A percentile compares a stretch with the other conserved stretches of the same genome.
These are phyloP conservation scores for Nephrotoma appendiculata DNA, from an alignment of 2,888 invertebrate species.

Conservation along the genomic window DNA sequence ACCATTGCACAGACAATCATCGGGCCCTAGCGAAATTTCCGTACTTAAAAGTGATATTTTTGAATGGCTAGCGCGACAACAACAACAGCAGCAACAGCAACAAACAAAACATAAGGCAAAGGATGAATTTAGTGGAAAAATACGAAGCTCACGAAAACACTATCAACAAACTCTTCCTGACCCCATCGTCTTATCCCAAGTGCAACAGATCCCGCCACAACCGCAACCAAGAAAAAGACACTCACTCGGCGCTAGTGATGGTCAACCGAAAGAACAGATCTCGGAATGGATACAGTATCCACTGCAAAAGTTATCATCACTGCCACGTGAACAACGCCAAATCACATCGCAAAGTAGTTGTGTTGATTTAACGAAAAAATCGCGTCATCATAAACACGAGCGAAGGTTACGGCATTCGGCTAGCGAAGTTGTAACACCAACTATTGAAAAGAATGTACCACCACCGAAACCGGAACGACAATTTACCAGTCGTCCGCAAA, in stretches of 20 bases:
- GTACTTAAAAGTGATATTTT: constrained; percentile 30
- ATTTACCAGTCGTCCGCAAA: background rate
- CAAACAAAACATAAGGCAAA: constrained; percentile 14
- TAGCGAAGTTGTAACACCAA: constrained; percentile 26
- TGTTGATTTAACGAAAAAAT: constrained; percentile 16
- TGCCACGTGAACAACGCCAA: constrained; percentile 20
- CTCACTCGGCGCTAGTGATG: constrained; percentile 28
- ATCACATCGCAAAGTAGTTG: constrained; percentile 16
- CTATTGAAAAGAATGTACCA: constrained; percentile 9
- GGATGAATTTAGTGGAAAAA: constrained; percentile 9
- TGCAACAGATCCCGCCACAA: constrained; percentile 14
- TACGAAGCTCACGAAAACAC: background rate
- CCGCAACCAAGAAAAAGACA: constrained; percentile 27
- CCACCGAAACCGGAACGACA: constrained; percentile 22
- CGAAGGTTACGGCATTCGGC: constrained; percentile 28
- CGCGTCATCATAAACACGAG: constrained; percentile 16
- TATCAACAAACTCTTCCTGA: background rate
- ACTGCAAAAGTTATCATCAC: constrained; percentile 25
- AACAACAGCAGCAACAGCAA: constrained; percentile 12
- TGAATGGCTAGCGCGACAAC: constrained; percentile 31
- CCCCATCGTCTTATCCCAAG: background rate
- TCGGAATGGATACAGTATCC: constrained; percentile 32
- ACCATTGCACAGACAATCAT: constrained; percentile 29
- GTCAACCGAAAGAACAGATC: constrained; percentile 16
- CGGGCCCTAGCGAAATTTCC: constrained; percentile 30